Evolutionary conservation across 92 coral and sea anemone species (phyloP), one percentile per base, ranked within the genome.

Genomic region (Micromussa lordhowensis): DNA sequence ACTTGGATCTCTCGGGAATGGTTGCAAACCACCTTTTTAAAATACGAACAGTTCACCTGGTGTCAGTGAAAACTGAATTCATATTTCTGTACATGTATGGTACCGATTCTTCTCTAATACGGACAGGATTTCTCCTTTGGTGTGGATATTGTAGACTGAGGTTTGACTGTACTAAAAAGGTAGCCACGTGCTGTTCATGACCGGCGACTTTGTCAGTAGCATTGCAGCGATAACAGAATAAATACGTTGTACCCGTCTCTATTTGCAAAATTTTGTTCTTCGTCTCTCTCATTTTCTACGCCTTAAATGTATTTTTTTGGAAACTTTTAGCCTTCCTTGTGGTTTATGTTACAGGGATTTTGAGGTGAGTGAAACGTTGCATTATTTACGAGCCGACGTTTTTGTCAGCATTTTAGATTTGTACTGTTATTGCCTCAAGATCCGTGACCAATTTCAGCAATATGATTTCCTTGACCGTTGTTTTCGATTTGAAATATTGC

Each of bases 321-420:
- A 9, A 3, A 2, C n/a, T 10, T 66, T 12, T 28, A 26, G 34
- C 34, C 71, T 66, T 15, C 34, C 17, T 26, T 2, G 32, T 10
- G 71, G 71, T 28, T 66, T 28, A 1, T 30, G 0, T 66, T 28
- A 28, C 26, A 66, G 71, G 1, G 34, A 28, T 63, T 11, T 66
- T 66, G 71, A 66, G 71, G 71, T 66, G 34, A 66, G 71, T 66
- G 31, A 10, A 28, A 28, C 71, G 13, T 12, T 66, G 71, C 71
- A 66, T 66, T 66, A 66, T 66, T 66, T 66, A 66, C 71, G 32
- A 66, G 32, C 32, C 32, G 71, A 64, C 69, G 69, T 64, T 66
- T 66, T 28, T 66, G 24, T 6, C 29, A 26, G 17, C 71, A 66
- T 28, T 66, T 26, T 26, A 22, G 32, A 31, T 24, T 26, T 26